phyloP scores from a whole-genome alignment of 30 jellyfish, hydroid and myxozoan species.

The Cassiopea xamachana region DNA sequence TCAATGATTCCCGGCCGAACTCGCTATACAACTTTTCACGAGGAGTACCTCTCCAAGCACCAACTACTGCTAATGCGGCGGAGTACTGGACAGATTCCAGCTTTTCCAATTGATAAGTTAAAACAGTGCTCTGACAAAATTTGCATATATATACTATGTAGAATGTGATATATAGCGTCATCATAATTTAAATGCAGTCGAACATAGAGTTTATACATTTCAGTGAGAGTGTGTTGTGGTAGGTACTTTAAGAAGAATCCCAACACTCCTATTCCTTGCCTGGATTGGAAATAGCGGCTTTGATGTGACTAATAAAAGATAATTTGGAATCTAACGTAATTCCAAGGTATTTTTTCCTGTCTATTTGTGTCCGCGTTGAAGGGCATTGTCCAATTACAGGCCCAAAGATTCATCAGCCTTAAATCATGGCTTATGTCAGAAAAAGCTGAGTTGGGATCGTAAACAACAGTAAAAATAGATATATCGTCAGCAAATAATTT shows the following conservation, averaged over 20 bases:
- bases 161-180: slow-evolving; percentile 24
- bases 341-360: slow-evolving; percentile 5
- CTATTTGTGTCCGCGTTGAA: slow-evolving; percentile 14
- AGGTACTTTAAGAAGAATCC: slow-evolving; percentile 1
- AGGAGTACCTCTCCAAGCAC: slow-evolving; percentile 43
- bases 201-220: slow-evolving; percentile 12
- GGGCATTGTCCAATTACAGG: slow-evolving; percentile 43
- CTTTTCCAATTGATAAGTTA: slow-evolving; percentile 27
- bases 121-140: not conserved
- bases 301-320: slow-evolving; percentile 4
- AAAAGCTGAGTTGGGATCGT: slow-evolving; percentile 40
- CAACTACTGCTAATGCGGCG: slow-evolving; percentile 29
- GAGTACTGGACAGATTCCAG: slow-evolving; percentile 47
- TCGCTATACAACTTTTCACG: slow-evolving; percentile 45
- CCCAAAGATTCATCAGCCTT: slow-evolving; percentile 52
- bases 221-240: slow-evolving; percentile 45
- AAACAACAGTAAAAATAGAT: slow-evolving; percentile 43
- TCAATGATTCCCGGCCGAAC: slow-evolving; percentile 45
- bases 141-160: not conserved
- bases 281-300: slow-evolving; percentile 11
- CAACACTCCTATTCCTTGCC: slow-evolving; percentile 35
- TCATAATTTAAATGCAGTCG: slow-evolving; percentile 4
- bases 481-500: slow-evolving; percentile 53
- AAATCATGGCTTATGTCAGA: slow-evolving; percentile 35
- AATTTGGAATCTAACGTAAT: not conserved